Evolutionary conservation across 2,888 invertebrate genomes (phyloP).

Genomic region (Cephus sareptanus): DNA sequence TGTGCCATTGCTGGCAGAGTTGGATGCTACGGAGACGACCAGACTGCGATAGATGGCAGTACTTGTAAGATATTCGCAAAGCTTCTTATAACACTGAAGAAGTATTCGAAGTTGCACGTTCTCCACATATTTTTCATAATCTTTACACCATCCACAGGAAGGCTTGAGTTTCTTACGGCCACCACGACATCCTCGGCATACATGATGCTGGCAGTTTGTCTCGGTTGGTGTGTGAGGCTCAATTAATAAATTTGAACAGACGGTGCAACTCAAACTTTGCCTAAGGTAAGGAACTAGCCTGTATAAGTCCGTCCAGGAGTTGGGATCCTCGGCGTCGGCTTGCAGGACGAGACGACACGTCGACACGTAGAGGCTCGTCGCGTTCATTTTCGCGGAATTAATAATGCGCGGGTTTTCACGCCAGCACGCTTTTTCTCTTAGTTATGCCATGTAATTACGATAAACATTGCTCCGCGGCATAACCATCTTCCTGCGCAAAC

Average conservation of each 20-base stretch:
- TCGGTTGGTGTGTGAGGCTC: constrained; percentile 85
- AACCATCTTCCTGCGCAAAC: constrained; percentile 54
- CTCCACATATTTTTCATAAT: constrained; percentile 84
- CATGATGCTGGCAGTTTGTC: constrained; percentile 87
- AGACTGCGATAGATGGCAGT: constrained; percentile 77
- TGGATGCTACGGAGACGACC: constrained; percentile 65
- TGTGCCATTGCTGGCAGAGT: constrained; percentile 68
- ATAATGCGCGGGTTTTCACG: constrained; percentile 12
- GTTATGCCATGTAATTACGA: constrained; percentile 12
- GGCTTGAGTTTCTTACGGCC: constrained; percentile 88
- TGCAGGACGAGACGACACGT: constrained; percentile 84
- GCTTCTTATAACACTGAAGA: constrained; percentile 88
- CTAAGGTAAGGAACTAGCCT: constrained; percentile 86
- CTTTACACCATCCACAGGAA: constrained; percentile 86
- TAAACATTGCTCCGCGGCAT: constrained; percentile 44
- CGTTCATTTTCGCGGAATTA: constrained; percentile 73
- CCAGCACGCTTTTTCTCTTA: too few relatives aligned
- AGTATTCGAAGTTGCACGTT: constrained; percentile 84
- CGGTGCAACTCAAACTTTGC: constrained; percentile 89
- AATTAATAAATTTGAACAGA: constrained; percentile 85
- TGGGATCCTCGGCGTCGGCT: constrained; percentile 78
- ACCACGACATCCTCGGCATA: constrained; percentile 86
- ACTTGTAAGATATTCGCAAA: constrained; percentile 85
- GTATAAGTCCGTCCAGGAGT: constrained; percentile 84
- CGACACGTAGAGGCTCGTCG: constrained; percentile 83